These are phyloP conservation scores for Drosophila leonis DNA, from an alignment of 2,888 invertebrate genomes.

Conservation along the genomic window DNA sequence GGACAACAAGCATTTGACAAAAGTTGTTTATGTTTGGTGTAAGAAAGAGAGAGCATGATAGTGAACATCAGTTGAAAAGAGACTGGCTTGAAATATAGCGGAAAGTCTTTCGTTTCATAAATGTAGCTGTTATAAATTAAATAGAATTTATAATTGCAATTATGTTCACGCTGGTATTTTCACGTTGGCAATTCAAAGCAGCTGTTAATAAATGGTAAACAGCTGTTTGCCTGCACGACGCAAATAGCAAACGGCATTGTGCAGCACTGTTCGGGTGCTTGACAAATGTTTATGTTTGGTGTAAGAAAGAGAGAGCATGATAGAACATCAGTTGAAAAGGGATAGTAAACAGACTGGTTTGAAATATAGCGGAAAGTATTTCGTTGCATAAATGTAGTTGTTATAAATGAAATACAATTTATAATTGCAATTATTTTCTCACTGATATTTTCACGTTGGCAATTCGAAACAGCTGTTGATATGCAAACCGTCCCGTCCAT, in stretches of 20 bases:
- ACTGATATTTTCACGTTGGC: not conserved
- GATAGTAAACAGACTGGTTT: not conserved
- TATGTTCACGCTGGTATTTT: not conserved
- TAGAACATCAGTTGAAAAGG: not conserved
- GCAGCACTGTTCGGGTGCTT: not conserved
- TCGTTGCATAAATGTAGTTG: not conserved
- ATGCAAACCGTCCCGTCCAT: not conserved
- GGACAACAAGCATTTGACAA: too few species aligned
- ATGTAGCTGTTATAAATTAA: not conserved
- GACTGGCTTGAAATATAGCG: not conserved
- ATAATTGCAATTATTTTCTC: not conserved
- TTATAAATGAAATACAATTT: not conserved
- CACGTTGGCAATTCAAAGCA: not conserved
- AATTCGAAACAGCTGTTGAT: not conserved
- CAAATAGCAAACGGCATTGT: not conserved
- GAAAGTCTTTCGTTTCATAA: not conserved
- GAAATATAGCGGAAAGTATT: not conserved
- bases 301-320: constrained; percentile 8
- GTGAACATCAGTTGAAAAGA: not conserved
- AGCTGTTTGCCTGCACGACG: constrained; percentile 1
- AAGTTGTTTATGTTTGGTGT: not conserved
- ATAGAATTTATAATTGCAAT: not conserved
- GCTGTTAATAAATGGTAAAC: constrained; percentile 2
- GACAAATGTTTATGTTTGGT: not conserved
- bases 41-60: constrained; percentile 8